Evolutionary conservation across 1,140 invertebrate species (phyloP), one percentile per base, ranked within the genome.

Genomic region (Drosophila bifasciata): DNA sequence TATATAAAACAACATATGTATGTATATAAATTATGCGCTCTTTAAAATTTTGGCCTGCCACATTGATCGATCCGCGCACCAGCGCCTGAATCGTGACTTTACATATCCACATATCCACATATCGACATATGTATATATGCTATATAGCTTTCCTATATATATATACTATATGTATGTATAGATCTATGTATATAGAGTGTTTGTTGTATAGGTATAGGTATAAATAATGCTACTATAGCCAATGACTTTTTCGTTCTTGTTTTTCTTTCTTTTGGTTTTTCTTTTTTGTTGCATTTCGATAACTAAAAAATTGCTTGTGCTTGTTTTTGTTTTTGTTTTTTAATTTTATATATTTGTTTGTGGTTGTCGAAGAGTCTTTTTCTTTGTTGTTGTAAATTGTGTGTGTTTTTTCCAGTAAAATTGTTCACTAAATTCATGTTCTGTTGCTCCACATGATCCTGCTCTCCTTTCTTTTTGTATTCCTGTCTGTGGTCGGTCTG

Each of bases 1-100:
- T 79, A 85, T 79, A 56, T 39, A 61, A 73, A 73, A 51, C 32
- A 60, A 70, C n/a, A n/a, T n/a, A n/a, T n/a, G n/a, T 58, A 70
- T 17, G 44, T 62, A 44, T 62, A 44, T 72, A 85, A 85, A 79
- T 85, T 84, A 84, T 84, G 80, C 80, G 80, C 72, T 74, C 53
- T 84, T 66, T 63, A 70, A 44, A 72, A 72, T 86, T 86, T 86
- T 85, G 80, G 81, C 81, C 81, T 77, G 81, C 81, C 81, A 86
- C 81, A 67, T 76, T 59, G 48, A 69, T 73, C 59, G 70, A 61
- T 64, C 74, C 67, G 71, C 79, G 80, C 79, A 76, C 79, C 79
- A 84, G 79, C 80, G 72, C 64, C 67, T 45, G 46, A 45, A 74
- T 48, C 76, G 69, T 79, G 69, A 62, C 62, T 79, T 51, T 61